phyloP scores from a whole-genome alignment of 2,888 invertebrate species.

The Cataglyphis rosenhaueri region DNA sequence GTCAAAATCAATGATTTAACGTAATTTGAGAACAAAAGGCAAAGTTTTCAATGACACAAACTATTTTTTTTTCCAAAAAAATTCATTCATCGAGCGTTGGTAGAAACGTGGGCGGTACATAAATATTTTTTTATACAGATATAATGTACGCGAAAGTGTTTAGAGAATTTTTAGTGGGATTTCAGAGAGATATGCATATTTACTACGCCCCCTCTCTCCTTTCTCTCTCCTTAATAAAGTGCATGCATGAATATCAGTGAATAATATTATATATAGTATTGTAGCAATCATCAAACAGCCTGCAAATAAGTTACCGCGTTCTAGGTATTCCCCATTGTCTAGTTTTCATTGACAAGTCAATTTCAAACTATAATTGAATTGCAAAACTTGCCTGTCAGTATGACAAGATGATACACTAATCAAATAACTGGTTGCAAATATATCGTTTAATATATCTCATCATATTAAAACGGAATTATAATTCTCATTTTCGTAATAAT shows the following conservation, averaged over 20 bases:
- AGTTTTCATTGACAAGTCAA: constrained; percentile 26
- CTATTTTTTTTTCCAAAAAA: not conserved
- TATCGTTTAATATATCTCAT: not conserved
- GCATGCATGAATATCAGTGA: constrained; percentile 35
- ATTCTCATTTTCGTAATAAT: not conserved
- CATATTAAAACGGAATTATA: not conserved
- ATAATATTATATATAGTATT: not conserved
- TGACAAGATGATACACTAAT: not conserved
- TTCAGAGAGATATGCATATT: constrained; percentile 7
- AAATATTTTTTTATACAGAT: constrained; percentile 27
- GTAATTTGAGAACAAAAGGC: not conserved
- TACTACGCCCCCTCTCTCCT: not conserved
- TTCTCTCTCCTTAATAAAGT: constrained; percentile 2
- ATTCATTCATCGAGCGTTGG: constrained; percentile 7
- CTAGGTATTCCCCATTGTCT: constrained; percentile 16
- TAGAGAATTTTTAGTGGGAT: constrained; percentile 29
- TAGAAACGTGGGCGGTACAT: not conserved
- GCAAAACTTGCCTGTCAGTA: constrained; percentile 26
- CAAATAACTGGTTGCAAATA: not conserved
- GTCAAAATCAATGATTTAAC: constrained; percentile 7
- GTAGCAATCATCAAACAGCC: not conserved
- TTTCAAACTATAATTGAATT: constrained; percentile 48
- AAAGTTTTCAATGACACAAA: not conserved
- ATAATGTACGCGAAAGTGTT: not conserved
- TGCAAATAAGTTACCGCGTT: constrained; percentile 36